A percentile compares a stretch with the other conserved stretches of the same genome.
Conservation (phyloP, 2,797 vertebrate genomes). For the Phalanger gymnotis region DNA sequence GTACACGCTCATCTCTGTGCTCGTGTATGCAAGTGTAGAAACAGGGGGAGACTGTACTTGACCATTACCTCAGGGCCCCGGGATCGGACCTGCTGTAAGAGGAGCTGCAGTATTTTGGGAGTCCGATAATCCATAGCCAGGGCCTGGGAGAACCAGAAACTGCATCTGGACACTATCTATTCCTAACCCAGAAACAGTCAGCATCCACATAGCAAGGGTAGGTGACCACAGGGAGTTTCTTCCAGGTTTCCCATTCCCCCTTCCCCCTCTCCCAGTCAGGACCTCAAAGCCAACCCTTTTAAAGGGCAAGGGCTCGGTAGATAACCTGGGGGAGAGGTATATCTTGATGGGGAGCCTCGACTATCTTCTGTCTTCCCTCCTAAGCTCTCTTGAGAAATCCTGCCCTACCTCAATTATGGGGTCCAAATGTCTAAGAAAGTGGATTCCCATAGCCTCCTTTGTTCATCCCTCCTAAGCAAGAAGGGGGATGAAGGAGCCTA, state of each 20-base stretch:
- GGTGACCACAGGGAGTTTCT: neutral
- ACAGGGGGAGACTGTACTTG: neutral
- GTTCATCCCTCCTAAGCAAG: neutral
- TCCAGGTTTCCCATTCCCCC: neutral
- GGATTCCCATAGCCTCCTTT: constrained; percentile 3
- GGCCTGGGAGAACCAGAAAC: neutral
- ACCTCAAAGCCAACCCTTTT: neutral
- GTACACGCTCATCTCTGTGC: neutral
- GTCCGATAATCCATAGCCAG: neutral
- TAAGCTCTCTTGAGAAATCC: neutral
- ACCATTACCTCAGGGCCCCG: neutral
- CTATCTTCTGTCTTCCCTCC: neutral
- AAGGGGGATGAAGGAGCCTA: neutral
- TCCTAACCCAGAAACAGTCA: neutral
- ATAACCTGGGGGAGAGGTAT: neutral
- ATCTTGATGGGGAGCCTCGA: neutral
- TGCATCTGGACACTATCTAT: neutral
- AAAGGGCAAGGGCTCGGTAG: neutral
- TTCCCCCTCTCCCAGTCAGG: neutral
- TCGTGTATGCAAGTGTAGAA: neutral
- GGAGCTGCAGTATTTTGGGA: neutral
- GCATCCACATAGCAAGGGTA: neutral
- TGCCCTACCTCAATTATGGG: neutral
- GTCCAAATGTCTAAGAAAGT: neutral
- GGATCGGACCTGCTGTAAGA: neutral